A percentile compares a stretch with the other conserved stretches of the same genome.
These are phyloP conservation scores for Trachymyrmex septentrionalis DNA, from an alignment of 1,140 invertebrate species.

Conservation along the genomic window DNA sequence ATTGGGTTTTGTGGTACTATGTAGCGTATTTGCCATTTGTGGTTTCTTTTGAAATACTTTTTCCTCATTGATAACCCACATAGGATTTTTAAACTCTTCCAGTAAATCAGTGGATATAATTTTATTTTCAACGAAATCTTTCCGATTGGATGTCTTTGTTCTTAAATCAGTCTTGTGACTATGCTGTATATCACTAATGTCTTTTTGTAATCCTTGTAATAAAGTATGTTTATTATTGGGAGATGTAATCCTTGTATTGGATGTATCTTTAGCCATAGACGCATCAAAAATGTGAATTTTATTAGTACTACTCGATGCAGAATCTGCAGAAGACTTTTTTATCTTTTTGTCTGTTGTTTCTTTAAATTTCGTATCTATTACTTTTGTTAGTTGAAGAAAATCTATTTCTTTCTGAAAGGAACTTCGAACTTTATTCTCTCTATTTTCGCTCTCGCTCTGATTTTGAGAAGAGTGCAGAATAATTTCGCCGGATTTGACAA, in stretches of 20 bases:
- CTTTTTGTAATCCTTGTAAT: slow-evolving; percentile 32
- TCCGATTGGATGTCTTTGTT: slow-evolving; percentile 33
- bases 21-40: slow-evolving; percentile 28
- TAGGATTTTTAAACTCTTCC: slow-evolving; percentile 67
- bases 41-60: slow-evolving; percentile 59
- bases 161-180: slow-evolving; percentile 33
- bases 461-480: slow-evolving; percentile 45
- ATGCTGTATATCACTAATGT: slow-evolving; percentile 1
- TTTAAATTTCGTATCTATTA: slow-evolving; percentile 27
- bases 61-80: slow-evolving; percentile 45
- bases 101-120: slow-evolving; percentile 57
- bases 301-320: neutral
- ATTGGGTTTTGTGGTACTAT: slow-evolving; percentile 32
- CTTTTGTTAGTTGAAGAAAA: slow-evolving; percentile 38
- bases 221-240: slow-evolving; percentile 10
- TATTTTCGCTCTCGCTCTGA: slow-evolving; percentile 53
- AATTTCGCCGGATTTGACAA: slow-evolving; percentile 52
- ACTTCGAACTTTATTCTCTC: slow-evolving; percentile 57
- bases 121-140: slow-evolving; percentile 45
- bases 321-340: neutral
- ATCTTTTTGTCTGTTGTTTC: slow-evolving; percentile 32
- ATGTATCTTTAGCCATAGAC: neutral
- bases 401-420: slow-evolving; percentile 42
- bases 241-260: neutral
- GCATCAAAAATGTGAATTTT: slow-evolving; percentile 11